A percentile compares a stretch with the other conserved stretches of the same genome.
Evolutionary conservation across 2,888 invertebrate genomes (phyloP).

Genomic region (Lepidocyrtinus sp.): DNA sequence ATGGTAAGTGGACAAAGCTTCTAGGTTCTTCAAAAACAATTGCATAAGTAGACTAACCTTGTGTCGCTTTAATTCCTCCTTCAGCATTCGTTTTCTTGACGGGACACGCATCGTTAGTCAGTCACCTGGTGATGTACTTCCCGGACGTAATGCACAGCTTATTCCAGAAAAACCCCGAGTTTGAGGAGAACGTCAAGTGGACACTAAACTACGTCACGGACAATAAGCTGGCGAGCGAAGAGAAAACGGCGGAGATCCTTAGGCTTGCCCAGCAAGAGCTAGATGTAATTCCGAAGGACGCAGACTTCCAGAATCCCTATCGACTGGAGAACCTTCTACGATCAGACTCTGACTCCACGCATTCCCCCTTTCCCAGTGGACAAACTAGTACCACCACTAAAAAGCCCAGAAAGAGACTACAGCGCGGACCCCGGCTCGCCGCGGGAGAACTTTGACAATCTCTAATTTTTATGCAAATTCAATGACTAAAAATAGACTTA

Average conservation of each 20-base stretch:
- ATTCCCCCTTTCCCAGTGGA: no score
- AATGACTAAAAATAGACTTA: no score
- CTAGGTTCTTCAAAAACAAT: neutral
- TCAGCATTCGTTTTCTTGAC: slow-evolving; percentile 63
- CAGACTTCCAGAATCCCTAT: slow-evolving; percentile 66
- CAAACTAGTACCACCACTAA: slow-evolving; percentile 62
- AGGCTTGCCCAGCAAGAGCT: slow-evolving; percentile 67
- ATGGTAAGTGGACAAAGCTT: no score
- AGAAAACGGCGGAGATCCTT: slow-evolving; percentile 58
- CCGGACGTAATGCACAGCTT: slow-evolving; percentile 63
- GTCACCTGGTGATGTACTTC: slow-evolving; percentile 64
- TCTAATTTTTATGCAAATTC: no score
- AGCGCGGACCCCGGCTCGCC: slow-evolving; percentile 63
- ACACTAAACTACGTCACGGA: slow-evolving; percentile 57
- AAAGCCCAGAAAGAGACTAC: slow-evolving; percentile 62
- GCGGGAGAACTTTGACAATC: no score
- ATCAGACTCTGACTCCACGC: slow-evolving; percentile 42
- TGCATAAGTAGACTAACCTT: no score
- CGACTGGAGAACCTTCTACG: slow-evolving; percentile 49
- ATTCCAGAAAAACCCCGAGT: slow-evolving; percentile 60
- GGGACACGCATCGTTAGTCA: slow-evolving; percentile 63
- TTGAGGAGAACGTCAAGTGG: slow-evolving; percentile 64
- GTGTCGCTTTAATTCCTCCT: no score
- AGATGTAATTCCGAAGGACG: slow-evolving; percentile 62
- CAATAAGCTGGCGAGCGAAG: slow-evolving; percentile 60